Evolutionary conservation across 2,113 vertebrate genomes (phyloP).

Genomic region (Microtus montanus): DNA sequence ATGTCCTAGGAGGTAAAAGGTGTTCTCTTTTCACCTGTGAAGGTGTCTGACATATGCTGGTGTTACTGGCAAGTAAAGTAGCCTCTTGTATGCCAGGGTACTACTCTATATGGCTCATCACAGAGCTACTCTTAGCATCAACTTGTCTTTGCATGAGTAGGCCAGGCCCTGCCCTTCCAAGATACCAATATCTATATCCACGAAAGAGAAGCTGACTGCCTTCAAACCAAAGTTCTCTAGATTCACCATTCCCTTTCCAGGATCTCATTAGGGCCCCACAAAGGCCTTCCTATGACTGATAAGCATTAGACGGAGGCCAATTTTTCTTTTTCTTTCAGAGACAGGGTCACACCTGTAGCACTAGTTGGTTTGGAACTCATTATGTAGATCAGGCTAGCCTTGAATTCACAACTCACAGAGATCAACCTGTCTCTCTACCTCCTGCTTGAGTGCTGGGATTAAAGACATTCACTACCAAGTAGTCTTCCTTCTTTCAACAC

Average conservation of each 20-base stretch:
- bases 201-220: neutral
- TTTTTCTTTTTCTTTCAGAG: neutral
- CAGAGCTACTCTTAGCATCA: neutral
- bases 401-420: neutral
- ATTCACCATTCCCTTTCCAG: neutral
- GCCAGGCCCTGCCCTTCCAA: neutral
- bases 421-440: neutral
- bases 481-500: neutral
- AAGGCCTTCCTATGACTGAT: neutral
- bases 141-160: neutral
- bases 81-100: neutral
- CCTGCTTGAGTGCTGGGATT: neutral
- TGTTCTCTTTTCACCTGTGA: neutral
- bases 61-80: neutral
- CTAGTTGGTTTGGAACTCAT: neutral
- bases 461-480: neutral
- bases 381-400: neutral
- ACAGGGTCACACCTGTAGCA: neutral
- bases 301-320: neutral
- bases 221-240: neutral
- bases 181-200: neutral
- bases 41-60: neutral
- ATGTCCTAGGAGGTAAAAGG: neutral
- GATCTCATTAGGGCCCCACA: neutral
- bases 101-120: neutral